Base-by-base conservation (phyloP, 2,113 vertebrate genomes). In the Chlamydotis undulata region DNA sequence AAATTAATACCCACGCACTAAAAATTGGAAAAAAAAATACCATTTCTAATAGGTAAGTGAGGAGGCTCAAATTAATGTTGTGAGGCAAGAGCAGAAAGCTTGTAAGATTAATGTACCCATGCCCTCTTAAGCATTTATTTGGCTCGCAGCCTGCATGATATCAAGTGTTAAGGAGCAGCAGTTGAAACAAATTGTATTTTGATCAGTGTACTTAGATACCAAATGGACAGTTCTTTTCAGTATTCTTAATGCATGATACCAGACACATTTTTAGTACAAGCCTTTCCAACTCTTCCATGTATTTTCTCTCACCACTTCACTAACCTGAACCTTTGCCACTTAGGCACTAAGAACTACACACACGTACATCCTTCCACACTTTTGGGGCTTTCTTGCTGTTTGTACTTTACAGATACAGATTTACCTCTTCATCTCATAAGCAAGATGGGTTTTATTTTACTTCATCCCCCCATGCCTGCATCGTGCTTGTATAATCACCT, bases 71-170 rank as follows among this genome's bases (percentile, higher is more conserved):
- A 73, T 7, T 28, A 91, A 87, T 37, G 14, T 31, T 75, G 73
- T 21, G 18, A 89, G 74, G 55, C 2, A 12, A 79, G 45, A 73
- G 69, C 65, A 93, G 84, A 89, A 87, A n/a, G 57, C 33, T 68
- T 11, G 0, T 14, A 73, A 79, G 80, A 95, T 84, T 84, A 89
- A 96, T 7, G 8, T 57, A 23, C 29, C 73, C 83, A 37, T 89
- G 95, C 57, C 90, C 90, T 82, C 92, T 68, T 73, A 95, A 79
- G 89, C 31, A 96, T 96, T 90, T 76, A 63, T 78, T 24, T 95
- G 92, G 96, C 96, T 68, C 71, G 57, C 64, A 92, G 95, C 90
- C 92, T 55, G 45, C 17, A 64, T 22, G 35, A 45, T 94, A 95
- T 93, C 95, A 89, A 92, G 73, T 94, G 92, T 93, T 93, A 91